Evolutionary conservation across 2,888 invertebrate genomes (phyloP).

Genomic region (Callosobruchus maculatus): DNA sequence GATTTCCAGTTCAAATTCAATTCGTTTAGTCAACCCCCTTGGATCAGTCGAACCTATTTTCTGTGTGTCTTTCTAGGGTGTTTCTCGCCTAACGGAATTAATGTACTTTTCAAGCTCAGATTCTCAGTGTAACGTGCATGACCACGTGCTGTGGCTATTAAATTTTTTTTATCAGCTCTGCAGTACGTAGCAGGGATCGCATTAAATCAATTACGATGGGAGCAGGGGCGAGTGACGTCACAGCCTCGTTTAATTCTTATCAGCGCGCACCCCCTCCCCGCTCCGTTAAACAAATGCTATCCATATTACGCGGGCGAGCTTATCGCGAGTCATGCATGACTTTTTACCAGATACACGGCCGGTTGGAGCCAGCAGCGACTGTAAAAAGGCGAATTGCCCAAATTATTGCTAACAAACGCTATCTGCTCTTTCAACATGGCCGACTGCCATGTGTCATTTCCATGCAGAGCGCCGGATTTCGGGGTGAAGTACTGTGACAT

Average conservation of each 20-base stretch:
- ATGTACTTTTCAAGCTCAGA: no score
- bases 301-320: constrained; percentile 31
- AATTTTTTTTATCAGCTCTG: constrained; percentile 19
- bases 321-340: constrained; percentile 36
- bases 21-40: no score
- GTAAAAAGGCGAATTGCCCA: not conserved
- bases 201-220: constrained; percentile 36
- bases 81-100: no score
- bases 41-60: no score
- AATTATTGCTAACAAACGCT: not conserved
- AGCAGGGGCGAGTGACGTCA: constrained; percentile 31
- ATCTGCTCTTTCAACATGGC: not conserved
- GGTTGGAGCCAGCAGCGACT: not conserved
- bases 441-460: not conserved
- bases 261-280: constrained; percentile 21
- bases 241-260: constrained; percentile 35
- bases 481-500: not conserved
- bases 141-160: constrained; percentile 18
- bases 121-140: no score
- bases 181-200: constrained; percentile 19
- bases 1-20: no score
- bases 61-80: no score
- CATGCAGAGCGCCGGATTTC: not conserved
- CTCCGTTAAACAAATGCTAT: constrained; percentile 37
- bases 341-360: constrained; percentile 29